Percentiles rank a stretch among this genome's conserved stretches.
Conservation (phyloP, 2,888 invertebrate species). For the Flabesymbios commensalis region DNA sequence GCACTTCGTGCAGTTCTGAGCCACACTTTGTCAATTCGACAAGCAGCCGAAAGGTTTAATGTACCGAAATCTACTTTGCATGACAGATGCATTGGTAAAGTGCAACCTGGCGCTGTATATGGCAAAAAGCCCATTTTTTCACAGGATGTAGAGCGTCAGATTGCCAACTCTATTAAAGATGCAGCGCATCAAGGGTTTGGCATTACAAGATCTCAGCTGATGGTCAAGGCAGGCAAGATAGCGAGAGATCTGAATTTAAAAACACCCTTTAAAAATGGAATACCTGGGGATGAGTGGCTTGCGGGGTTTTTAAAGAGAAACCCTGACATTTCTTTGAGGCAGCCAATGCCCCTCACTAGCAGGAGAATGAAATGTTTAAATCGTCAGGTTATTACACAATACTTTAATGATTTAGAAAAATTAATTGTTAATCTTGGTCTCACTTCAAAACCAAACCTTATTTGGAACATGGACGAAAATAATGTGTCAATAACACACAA, state of each 20-base stretch:
- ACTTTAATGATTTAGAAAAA: not conserved
- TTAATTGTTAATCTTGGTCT: not conserved
- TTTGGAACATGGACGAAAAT: conserved; percentile 4
- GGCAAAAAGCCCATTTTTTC: not conserved
- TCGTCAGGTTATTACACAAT: not conserved
- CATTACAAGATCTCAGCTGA: not conserved
- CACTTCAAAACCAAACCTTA: not conserved
- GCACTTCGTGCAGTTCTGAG: too few relatives aligned
- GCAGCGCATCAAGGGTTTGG: conserved; percentile 3
- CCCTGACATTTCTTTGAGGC: not conserved
- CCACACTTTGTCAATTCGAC: too few relatives aligned
- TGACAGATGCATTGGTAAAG: too few relatives aligned
- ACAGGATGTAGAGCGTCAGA: not conserved
- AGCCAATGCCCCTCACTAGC: not conserved
- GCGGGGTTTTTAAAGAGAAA: not conserved
- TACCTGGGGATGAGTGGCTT: conserved; percentile 1
- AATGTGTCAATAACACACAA: not conserved
- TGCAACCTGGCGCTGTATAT: too few relatives aligned
- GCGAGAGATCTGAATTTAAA: not conserved
- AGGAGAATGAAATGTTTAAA: not conserved
- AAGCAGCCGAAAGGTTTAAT: too few relatives aligned
- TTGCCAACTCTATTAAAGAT: not conserved
- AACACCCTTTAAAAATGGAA: conserved; percentile 4
- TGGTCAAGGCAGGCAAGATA: not conserved
- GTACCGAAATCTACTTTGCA: too few relatives aligned